A percentile compares a stretch with the other conserved stretches of the same genome.
Evolutionary conservation across 2,113 vertebrate species (phyloP).

Genomic region (Lepidothrix coronata): DNA sequence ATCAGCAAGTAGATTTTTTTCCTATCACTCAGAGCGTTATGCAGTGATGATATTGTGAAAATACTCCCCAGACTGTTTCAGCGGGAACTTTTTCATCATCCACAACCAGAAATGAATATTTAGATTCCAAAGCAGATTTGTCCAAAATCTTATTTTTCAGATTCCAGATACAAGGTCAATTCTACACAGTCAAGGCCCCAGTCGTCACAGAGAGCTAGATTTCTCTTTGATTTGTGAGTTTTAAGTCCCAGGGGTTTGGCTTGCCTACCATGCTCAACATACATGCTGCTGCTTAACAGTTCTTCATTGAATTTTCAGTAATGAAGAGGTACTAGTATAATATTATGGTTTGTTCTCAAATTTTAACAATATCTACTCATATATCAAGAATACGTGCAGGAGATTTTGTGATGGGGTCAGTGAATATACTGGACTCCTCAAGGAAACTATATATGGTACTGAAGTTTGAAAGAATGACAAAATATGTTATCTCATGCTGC

Average conservation of each 20-base stretch:
- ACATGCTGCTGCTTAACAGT: neutral
- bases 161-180: neutral
- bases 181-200: neutral
- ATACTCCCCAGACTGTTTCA: neutral
- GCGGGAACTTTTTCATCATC: neutral
- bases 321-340: neutral
- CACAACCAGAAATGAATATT: neutral
- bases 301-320: neutral
- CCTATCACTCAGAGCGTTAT: neutral
- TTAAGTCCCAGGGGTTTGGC: neutral
- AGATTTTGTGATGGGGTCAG: neutral
- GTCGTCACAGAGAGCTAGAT: neutral
- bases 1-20: neutral
- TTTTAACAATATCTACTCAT: neutral
- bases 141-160: neutral
- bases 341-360: neutral
- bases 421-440: neutral
- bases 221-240: neutral
- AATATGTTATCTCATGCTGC: neutral
- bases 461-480: neutral
- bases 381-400: neutral
- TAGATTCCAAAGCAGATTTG: neutral
- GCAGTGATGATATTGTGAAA: neutral
- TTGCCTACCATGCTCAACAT: neutral
- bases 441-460: neutral